A percentile compares a stretch with the other conserved stretches of the same genome.
phyloP scores from a whole-genome alignment of 2,797 vertebrate species.

The Aphelocoma californica region DNA sequence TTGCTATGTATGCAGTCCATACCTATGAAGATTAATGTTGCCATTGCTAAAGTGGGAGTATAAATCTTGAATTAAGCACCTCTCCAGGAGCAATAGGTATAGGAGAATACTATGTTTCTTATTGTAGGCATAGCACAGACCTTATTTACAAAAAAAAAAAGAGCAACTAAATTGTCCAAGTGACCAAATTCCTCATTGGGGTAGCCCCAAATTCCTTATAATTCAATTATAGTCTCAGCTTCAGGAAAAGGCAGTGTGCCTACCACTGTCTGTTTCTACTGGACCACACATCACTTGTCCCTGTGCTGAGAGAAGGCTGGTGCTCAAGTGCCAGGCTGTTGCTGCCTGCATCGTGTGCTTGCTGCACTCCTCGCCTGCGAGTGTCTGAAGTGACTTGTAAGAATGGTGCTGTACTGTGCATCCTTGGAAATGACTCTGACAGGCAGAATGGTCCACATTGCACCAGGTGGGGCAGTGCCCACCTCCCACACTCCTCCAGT shows the following conservation, averaged over 20 bases:
- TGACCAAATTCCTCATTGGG: background rate
- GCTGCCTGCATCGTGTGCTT: rapidly evolving
- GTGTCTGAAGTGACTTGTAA: background rate
- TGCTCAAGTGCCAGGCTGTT: background rate
- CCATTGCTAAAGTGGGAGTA: background rate
- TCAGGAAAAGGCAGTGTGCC: background rate
- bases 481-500: background rate
- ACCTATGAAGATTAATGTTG: background rate
- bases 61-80: background rate
- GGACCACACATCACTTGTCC: background rate
- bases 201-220: background rate
- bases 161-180: background rate
- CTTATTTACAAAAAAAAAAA: background rate
- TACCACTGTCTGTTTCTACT: background rate
- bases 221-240: background rate
- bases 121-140: background rate
- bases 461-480: background rate
- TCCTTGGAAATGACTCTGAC: background rate
- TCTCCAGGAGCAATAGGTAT: background rate
- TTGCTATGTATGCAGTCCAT: background rate
- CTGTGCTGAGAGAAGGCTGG: background rate
- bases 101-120: background rate
- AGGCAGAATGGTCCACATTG: background rate
- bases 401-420: background rate
- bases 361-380: background rate